phyloP scores from a whole-genome alignment of 2,113 vertebrate species.

The Otus sunia region DNA sequence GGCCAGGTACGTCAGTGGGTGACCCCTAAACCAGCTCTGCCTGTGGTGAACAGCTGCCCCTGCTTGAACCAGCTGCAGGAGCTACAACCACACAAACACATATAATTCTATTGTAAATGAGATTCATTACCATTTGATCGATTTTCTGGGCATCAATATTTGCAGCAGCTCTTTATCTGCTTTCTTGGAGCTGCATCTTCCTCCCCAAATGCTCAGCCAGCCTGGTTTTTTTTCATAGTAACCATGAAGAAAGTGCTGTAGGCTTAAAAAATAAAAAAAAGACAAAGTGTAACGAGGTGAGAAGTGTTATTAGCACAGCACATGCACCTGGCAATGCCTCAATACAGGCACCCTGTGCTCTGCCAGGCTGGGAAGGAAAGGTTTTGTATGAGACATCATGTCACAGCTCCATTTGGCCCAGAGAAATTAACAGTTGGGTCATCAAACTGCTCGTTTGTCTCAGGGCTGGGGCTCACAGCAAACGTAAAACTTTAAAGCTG shows the following conservation, averaged over 20 bases:
- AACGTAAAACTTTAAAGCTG: not conserved
- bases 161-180: not conserved
- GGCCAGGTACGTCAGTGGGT: fast-evolving
- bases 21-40: fast-evolving
- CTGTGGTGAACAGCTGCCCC: not conserved
- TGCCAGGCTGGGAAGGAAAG: not conserved
- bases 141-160: not conserved
- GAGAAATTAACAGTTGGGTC: not conserved
- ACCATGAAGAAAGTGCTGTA: not conserved
- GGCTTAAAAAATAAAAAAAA: not conserved
- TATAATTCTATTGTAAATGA: not conserved
- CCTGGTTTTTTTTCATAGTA: not conserved
- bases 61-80: not conserved
- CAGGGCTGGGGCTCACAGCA: not conserved
- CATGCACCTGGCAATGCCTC: not conserved
- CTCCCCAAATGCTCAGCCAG: not conserved
- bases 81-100: not conserved
- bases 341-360: not conserved
- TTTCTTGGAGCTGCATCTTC: not conserved
- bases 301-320: not conserved
- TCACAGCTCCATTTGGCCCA: not conserved
- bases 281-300: not conserved
- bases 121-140: not conserved
- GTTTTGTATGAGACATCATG: not conserved
- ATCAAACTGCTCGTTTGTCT: not conserved